These are phyloP conservation scores for Luperina testacea DNA, from an alignment of 2,888 invertebrate genomes.

Conservation along the genomic window DNA sequence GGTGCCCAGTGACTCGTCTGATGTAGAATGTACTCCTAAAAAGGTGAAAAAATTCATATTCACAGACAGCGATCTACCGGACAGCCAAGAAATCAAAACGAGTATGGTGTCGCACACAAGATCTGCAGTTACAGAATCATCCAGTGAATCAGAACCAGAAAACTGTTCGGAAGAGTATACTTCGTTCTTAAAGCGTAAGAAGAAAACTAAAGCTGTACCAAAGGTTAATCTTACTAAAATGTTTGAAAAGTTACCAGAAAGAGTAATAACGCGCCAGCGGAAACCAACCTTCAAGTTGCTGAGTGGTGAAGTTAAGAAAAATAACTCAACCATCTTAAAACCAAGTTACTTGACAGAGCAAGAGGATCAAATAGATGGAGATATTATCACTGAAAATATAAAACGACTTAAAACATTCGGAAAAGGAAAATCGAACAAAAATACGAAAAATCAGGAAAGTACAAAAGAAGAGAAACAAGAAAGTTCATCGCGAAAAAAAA, in stretches of 20 bases:
- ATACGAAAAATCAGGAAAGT: constrained; percentile 46
- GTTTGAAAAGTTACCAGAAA: constrained; percentile 78
- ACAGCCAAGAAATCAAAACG: constrained; percentile 84
- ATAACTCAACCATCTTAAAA: constrained; percentile 71
- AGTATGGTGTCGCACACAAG: constrained; percentile 69
- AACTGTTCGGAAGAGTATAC: constrained; percentile 75
- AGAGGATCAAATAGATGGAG: constrained; percentile 77
- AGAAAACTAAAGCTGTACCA: constrained; percentile 68
- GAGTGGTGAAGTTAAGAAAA: constrained; percentile 63
- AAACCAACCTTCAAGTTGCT: constrained; percentile 80
- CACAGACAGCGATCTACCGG: constrained; percentile 80
- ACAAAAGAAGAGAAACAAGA: constrained; percentile 36
- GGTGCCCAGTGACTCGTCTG: constrained; percentile 77
- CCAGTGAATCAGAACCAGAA: constrained; percentile 82
- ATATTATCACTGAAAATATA: constrained; percentile 81
- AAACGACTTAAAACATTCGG: constrained; percentile 76
- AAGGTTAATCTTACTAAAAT: constrained; percentile 79
- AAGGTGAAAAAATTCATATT: constrained; percentile 75
- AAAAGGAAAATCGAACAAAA: constrained; percentile 69
- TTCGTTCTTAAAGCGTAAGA: constrained; percentile 75
- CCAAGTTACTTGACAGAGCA: constrained; percentile 75
- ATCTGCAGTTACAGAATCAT: constrained; percentile 71
- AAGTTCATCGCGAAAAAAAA: constrained; percentile 39
- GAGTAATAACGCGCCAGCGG: constrained; percentile 80
- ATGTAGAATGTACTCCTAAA: constrained; percentile 78